Base-by-base conservation (phyloP, 2,888 invertebrate genomes). In the Drosophila kambysellisi region DNA sequence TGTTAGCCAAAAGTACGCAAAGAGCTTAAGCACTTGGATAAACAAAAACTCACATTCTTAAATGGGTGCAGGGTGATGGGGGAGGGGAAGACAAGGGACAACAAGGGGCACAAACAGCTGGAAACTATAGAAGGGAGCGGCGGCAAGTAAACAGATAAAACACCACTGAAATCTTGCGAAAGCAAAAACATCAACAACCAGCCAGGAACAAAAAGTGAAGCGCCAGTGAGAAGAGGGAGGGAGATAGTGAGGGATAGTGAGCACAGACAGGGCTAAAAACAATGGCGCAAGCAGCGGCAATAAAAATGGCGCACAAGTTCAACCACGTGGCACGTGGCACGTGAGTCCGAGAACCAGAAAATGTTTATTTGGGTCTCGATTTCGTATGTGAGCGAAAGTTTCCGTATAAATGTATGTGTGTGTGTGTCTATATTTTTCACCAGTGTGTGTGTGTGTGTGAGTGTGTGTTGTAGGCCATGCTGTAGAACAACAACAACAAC, bases 241-340 rank as follows among this genome's bases (percentile, higher is more conserved):
- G 52, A 29, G 37, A 58, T 50, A 56, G n/a, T n/a, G 68, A 37
- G 46, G 37, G 48, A 48, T 69, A 59, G 67, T 64, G 65, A 56
- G 52, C 33, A 25, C 25, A 58, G 63, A 69, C 69, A 50, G 67
- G 62, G 20, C 29, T 39, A 35, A 85, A 79, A 85, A 88, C 88
- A 89, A 85, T 85, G 88, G 88, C 68, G 68, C 70, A 78, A 74
- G 77, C 84, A 83, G 74, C 59, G 79, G 90, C 84, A 86, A 88
- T 86, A 78, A 72, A 88, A 88, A 90, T 89, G 90, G 88, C 79
- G 89, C 89, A 90, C 90, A 88, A 90, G 88, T 88, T 90, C 89
- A 89, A 77, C 81, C 76, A 70, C 75, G 76, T 76, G 76, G 74
- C 78, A 59, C 70, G 76, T 80, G 85, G 83, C 89, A 85, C 89